Evolutionary conservation across 2,888 invertebrate genomes (phyloP).

Genomic region (Phymatocera aterrima): DNA sequence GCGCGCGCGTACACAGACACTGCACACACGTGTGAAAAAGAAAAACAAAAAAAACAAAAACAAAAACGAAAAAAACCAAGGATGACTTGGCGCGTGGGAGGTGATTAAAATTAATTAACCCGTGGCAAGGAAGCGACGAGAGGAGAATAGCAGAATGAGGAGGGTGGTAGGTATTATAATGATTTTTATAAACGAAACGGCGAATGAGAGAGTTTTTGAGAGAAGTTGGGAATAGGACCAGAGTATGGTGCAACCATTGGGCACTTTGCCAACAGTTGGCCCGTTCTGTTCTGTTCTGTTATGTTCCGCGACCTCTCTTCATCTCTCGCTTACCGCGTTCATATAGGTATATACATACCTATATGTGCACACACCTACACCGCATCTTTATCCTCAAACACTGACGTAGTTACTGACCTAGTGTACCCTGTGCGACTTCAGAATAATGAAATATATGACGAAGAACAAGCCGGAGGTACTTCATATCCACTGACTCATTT

Average conservation of each 20-base stretch:
- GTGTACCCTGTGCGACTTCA: constrained; percentile 4
- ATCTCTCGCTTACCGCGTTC: constrained; percentile 41
- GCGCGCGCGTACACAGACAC: too few species aligned
- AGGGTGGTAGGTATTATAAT: background rate
- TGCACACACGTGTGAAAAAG: too few species aligned
- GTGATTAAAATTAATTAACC: constrained; percentile 34
- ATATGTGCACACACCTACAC: background rate
- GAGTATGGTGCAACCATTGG: constrained; percentile 48
- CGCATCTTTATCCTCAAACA: constrained; percentile 16
- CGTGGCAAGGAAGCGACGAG: background rate
- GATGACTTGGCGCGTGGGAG: background rate
- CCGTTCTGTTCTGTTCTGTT: background rate
- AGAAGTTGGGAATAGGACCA: constrained; percentile 29
- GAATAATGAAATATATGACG: background rate
- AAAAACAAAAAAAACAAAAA: background rate
- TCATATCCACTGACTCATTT: too few species aligned
- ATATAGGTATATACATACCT: background rate
- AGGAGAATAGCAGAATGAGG: background rate
- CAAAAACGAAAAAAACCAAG: background rate
- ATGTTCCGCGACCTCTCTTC: constrained; percentile 40
- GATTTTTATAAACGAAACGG: constrained; percentile 23
- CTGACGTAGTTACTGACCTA: constrained; percentile 10
- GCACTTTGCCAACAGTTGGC: constrained; percentile 44
- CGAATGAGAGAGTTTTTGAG: background rate
- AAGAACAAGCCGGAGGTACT: background rate